These are phyloP conservation scores for Conops quadrifasciatus DNA, from an alignment of 2,888 invertebrate species.

Conservation along the genomic window DNA sequence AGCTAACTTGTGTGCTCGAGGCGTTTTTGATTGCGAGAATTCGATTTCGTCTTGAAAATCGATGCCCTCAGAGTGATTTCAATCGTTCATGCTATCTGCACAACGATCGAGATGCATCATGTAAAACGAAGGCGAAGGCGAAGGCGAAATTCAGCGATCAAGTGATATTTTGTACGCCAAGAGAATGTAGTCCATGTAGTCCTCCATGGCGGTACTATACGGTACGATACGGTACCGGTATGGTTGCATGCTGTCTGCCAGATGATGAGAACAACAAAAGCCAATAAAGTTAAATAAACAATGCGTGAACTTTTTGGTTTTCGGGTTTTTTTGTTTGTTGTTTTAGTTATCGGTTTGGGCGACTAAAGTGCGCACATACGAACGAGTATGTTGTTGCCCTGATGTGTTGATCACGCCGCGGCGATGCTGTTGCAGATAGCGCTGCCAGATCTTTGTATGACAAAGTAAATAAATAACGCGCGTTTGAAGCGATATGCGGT, in stretches of 20 bases:
- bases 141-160: background rate
- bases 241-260: background rate
- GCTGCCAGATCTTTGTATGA: background rate
- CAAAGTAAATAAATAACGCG: constrained; percentile 9
- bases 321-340: too few species aligned
- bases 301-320: background rate
- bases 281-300: constrained; percentile 1
- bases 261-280: background rate
- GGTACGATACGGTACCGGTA: background rate
- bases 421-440: background rate
- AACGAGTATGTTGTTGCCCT: background rate
- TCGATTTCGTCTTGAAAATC: constrained; percentile 32
- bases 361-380: background rate
- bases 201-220: too few species aligned
- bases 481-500: background rate
- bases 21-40: constrained; percentile 32
- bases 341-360: background rate
- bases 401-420: too few species aligned
- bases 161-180: background rate
- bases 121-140: background rate
- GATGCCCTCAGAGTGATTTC: constrained; percentile 5
- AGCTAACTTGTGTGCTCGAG: background rate
- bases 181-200: background rate
- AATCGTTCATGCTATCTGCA: background rate
- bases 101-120: background rate